Conservation (phyloP, 92 coral and sea anemone genomes). For the Virgularia gustaviana region DNA sequence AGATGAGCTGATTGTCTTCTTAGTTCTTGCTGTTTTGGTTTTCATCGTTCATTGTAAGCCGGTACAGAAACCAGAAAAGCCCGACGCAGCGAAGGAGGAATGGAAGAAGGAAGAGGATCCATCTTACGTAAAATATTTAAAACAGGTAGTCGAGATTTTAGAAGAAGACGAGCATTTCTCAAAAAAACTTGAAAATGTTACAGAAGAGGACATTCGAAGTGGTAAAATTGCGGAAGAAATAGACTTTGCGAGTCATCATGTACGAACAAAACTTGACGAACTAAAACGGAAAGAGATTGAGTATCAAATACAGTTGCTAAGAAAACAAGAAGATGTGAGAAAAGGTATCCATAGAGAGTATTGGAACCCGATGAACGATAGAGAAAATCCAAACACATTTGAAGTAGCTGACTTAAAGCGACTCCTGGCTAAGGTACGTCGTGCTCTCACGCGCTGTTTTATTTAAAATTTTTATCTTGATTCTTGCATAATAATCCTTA, state of each 20-base stretch:
- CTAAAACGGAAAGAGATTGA: conserved; percentile 92
- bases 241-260: conserved; percentile 85
- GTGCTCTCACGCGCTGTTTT: too few species aligned
- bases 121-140: conserved; percentile 87
- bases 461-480: background rate
- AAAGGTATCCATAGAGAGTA: conserved; percentile 81
- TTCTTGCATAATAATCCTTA: too few species aligned
- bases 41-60: conserved; percentile 22
- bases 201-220: conserved; percentile 80
- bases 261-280: conserved; percentile 86
- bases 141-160: conserved; percentile 92
- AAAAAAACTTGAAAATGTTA: conserved; percentile 83
- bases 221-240: conserved; percentile 89
- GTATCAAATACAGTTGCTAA: conserved; percentile 74
- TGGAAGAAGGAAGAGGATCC: conserved; percentile 65
- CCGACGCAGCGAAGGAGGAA: conserved; percentile 15
- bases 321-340: conserved; percentile 84
- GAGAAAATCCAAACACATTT: conserved; percentile 94
- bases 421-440: conserved; percentile 75
- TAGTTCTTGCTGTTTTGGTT: too few species aligned
- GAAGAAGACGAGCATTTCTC: conserved; percentile 89
- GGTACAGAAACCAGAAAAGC: conserved; percentile 35
- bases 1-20: background rate
- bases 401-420: conserved; percentile 84
- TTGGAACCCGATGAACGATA: conserved; percentile 96